Evolutionary conservation across 2,888 invertebrate species (phyloP).

Genomic region (Strigamia maritima): DNA sequence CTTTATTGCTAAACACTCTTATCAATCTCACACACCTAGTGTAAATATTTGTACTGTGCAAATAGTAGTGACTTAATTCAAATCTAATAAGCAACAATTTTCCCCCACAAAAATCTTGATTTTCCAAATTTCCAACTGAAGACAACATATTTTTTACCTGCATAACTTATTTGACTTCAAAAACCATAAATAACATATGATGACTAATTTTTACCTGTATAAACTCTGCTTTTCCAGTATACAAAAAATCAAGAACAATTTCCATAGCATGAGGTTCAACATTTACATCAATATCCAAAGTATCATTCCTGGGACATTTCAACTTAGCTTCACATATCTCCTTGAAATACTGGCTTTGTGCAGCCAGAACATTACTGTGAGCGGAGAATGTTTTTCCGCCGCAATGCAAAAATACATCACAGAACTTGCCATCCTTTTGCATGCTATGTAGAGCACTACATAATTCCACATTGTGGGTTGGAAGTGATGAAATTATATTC

Average conservation of each 20-base stretch:
- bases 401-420: not conserved
- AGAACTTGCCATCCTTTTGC: not conserved
- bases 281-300: not conserved
- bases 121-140: too few species aligned
- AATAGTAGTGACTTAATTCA: not conserved
- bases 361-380: not conserved
- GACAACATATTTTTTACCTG: too few species aligned
- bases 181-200: too few species aligned
- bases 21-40: too few species aligned
- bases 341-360: not conserved
- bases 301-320: not conserved
- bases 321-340: not conserved
- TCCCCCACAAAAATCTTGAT: too few species aligned
- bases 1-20: too few species aligned
- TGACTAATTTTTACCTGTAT: not conserved
- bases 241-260: not conserved
- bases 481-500: constrained; percentile 16
- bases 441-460: not conserved
- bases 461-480: not conserved
- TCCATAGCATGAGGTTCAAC: not conserved
- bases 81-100: too few species aligned
- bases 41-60: too few species aligned
- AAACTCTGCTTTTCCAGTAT: not conserved
- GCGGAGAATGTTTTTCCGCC: not conserved
- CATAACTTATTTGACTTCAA: too few species aligned